A percentile compares a stretch with the other conserved stretches of the same genome.
phyloP scores from a whole-genome alignment of 2,113 vertebrate species.

The Piaya cayana region DNA sequence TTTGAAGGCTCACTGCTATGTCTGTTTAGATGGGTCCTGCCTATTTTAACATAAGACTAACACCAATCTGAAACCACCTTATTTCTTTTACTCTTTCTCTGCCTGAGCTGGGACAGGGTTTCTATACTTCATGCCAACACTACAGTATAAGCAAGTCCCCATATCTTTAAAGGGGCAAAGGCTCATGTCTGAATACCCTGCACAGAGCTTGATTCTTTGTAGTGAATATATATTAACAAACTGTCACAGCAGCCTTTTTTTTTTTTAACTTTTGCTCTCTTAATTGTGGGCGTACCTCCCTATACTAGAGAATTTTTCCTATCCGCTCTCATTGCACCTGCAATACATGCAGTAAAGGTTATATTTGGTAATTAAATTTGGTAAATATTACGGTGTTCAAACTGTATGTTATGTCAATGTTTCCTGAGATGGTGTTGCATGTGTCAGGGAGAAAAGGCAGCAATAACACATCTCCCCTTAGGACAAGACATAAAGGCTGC shows the following conservation, averaged over 20 bases:
- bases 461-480: not conserved
- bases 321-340: not conserved
- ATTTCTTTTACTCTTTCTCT: not conserved
- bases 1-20: not conserved
- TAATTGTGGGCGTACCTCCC: not conserved
- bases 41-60: not conserved
- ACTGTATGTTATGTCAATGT: not conserved
- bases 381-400: not conserved
- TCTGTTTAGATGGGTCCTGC: not conserved
- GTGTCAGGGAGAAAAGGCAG: not conserved
- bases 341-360: not conserved
- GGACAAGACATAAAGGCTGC: not conserved
- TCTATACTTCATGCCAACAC: not conserved
- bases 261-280: not conserved
- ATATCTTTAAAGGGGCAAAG: not conserved
- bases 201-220: not conserved
- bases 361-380: not conserved
- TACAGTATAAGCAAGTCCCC: not conserved
- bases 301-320: not conserved
- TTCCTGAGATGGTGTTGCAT: not conserved
- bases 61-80: fast-evolving
- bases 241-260: not conserved
- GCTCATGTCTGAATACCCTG: not conserved
- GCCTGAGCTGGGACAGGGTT: not conserved
- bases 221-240: not conserved